A percentile compares a stretch with the other conserved stretches of the same genome.
Evolutionary conservation across 2,888 invertebrate genomes (phyloP).

Genomic region (Thereva unica): DNA sequence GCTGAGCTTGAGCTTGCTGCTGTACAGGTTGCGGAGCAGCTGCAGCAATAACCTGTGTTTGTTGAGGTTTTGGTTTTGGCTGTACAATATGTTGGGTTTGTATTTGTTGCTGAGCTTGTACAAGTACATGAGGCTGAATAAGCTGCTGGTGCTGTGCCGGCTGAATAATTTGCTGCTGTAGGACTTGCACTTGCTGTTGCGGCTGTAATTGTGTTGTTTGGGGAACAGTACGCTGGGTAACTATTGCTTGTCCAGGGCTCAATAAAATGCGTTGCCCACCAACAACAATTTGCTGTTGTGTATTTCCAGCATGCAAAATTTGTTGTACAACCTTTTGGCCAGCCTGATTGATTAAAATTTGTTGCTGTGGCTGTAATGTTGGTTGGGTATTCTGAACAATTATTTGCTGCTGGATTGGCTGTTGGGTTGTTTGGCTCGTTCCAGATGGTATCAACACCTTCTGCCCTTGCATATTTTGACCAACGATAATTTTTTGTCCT

Average conservation of each 20-base stretch:
- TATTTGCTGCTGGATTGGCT: conserved; percentile 35
- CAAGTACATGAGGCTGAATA: conserved; percentile 35
- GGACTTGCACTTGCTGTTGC: conserved; percentile 49
- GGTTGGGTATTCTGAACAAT: conserved; percentile 32
- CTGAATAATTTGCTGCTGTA: conserved; percentile 50
- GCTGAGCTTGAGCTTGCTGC: conserved; percentile 45
- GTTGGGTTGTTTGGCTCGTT: conserved; percentile 38
- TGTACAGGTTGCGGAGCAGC: conserved; percentile 46
- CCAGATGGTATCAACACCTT: conserved; percentile 56
- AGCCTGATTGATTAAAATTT: conserved; percentile 46
- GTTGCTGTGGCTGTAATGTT: conserved; percentile 40
- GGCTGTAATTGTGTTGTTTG: conserved; percentile 45
- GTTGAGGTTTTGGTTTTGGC: conserved; percentile 49
- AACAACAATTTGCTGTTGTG: conserved; percentile 57
- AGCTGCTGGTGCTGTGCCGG: conserved; percentile 46
- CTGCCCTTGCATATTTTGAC: conserved; percentile 56
- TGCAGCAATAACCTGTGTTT: conserved; percentile 46
- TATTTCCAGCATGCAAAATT: conserved; percentile 56
- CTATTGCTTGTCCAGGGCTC: conserved; percentile 57
- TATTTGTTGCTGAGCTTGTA: conserved; percentile 34
- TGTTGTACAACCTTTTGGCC: conserved; percentile 57
- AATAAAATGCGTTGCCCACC: conserved; percentile 57
- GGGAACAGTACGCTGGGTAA: conserved; percentile 54
- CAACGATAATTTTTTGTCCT: conserved; percentile 54
- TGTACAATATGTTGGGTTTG: conserved; percentile 35